Conservation (phyloP, 92 coral and sea anemone genomes). For the Chrysogorgia sp. region DNA sequence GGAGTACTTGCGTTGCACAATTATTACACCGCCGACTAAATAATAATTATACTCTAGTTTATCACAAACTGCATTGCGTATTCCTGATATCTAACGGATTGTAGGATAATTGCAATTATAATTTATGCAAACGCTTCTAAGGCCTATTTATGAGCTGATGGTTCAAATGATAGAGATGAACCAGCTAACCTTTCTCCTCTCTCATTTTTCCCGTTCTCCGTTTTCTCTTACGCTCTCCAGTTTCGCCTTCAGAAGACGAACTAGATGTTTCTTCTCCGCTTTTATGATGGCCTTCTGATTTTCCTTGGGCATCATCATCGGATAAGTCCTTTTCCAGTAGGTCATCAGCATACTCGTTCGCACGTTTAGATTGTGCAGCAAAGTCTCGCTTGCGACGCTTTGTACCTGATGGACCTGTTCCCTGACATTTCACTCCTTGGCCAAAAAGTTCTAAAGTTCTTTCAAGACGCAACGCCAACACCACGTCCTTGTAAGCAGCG, state of each 20-base stretch:
- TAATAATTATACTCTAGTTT: too few species aligned
- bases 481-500: conserved; percentile 42
- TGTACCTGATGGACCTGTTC: conserved; percentile 32
- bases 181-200: not conserved
- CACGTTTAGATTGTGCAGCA: conserved; percentile 28
- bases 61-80: too few species aligned
- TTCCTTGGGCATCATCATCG: not conserved
- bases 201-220: not conserved
- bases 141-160: too few species aligned
- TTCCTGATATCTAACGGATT: too few species aligned
- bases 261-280: not conserved
- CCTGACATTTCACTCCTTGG: conserved; percentile 35
- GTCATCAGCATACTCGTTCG: conserved; percentile 19
- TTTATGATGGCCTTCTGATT: not conserved
- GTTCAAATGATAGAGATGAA: too few species aligned
- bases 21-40: too few species aligned
- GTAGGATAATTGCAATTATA: too few species aligned
- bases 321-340: not conserved
- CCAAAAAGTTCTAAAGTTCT: conserved; percentile 39
- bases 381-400: not conserved
- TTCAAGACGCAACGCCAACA: conserved; percentile 38
- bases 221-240: not conserved
- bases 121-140: too few species aligned
- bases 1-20: too few species aligned
- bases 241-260: not conserved